Evolutionary conservation across 2,888 invertebrate species (phyloP).

Genomic region (Malacosoma neustria): DNA sequence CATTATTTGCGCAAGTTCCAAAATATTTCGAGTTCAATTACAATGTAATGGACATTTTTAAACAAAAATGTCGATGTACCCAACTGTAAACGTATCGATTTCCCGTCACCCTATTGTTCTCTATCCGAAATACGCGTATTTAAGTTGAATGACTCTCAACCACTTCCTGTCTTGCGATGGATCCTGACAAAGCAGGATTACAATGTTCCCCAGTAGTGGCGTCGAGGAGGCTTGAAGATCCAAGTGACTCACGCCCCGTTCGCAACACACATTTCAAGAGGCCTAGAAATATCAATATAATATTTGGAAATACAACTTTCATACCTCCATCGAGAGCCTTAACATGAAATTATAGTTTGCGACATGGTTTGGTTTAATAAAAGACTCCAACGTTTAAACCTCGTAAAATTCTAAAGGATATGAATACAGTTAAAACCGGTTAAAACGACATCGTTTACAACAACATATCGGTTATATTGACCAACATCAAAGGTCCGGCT

Average conservation of each 20-base stretch:
- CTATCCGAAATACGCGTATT: conserved; percentile 2
- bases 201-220: conserved; percentile 36
- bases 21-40: too few species aligned
- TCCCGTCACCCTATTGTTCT: conserved; percentile 4
- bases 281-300: conserved; percentile 48
- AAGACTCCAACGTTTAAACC: too few species aligned
- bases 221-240: conserved; percentile 39
- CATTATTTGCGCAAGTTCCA: too few species aligned
- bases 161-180: conserved; percentile 31
- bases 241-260: conserved; percentile 39
- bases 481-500: too few species aligned
- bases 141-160: conserved; percentile 23
- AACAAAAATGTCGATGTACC: too few species aligned
- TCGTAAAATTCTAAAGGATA: too few species aligned
- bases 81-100: not conserved
- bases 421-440: too few species aligned
- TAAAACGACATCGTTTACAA: too few species aligned
- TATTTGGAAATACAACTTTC: conserved; percentile 24
- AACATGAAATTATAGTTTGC: conserved; percentile 29
- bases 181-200: conserved; percentile 51
- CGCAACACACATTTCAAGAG: conserved; percentile 30
- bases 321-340: conserved; percentile 21
- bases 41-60: too few species aligned
- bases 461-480: too few species aligned
- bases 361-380: too few species aligned